Conservation (phyloP, 2,797 vertebrate genomes). For the Clamator glandarius region DNA sequence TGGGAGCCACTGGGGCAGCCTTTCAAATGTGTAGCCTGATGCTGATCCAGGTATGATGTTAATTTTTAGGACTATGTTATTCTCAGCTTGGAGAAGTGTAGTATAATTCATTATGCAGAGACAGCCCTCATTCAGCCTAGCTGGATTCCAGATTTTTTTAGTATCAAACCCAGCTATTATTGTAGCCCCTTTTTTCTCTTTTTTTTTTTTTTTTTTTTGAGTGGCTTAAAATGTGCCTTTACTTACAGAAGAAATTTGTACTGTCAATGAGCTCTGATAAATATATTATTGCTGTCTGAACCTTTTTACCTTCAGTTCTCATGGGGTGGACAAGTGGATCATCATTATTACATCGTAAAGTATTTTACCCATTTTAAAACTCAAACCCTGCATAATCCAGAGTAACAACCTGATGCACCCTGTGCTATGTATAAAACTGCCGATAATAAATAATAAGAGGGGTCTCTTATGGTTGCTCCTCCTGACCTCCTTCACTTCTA, state of each 20-base stretch:
- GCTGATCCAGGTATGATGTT: neutral
- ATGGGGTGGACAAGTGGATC: neutral
- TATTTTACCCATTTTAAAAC: neutral
- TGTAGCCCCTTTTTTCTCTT: neutral
- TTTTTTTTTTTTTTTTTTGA: too few relatives aligned
- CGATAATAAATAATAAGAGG: neutral
- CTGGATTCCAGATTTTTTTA: neutral
- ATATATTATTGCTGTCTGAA: neutral
- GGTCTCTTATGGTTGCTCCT: neutral
- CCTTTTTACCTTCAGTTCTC: neutral
- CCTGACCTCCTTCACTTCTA: neutral
- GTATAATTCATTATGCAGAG: neutral
- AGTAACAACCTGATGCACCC: neutral
- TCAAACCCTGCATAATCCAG: neutral
- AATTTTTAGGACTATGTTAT: neutral
- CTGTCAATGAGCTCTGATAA: neutral
- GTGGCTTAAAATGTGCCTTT: constrained; percentile 31
- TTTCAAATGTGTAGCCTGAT: neutral
- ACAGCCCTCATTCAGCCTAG: neutral
- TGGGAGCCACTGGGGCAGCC: neutral
- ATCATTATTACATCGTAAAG: rapidly evolving
- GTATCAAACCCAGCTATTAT: neutral
- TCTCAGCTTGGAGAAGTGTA: neutral
- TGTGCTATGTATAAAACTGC: constrained; percentile 25
- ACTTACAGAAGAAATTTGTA: neutral